Evolutionary conservation across 23 tunicate species (phyloP), one percentile per base, ranked within the genome.

Genomic region (Halocynthia aurantium): DNA sequence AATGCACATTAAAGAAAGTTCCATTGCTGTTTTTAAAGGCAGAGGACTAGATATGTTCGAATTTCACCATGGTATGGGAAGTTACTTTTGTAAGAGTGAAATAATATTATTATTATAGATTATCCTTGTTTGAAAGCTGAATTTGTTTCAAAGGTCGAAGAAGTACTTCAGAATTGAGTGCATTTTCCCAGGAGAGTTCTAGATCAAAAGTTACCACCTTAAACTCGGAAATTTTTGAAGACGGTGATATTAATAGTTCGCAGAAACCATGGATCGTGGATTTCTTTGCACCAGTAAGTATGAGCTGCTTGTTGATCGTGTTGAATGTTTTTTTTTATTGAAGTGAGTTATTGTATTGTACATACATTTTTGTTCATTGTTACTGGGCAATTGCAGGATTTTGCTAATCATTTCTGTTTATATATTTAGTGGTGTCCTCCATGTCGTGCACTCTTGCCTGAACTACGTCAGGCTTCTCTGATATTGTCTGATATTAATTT

Each of bases 351-450:
- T 60, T 57, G 13, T 12, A 22, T 22, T n/a, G 10, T 67, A 11
- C 11, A 21, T 17, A 65, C 4, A 58, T 0, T 13, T 58, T 58
- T 2, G 17, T 58, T n/a, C 4, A 15, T n/a, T 58, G 63, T 13
- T 13, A 58, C n/a, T 58, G 2, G 63, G n/a, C 63, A 58, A 58
- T 10, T 57, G 62, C 12, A 57, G 12, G 17, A 58, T 13, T 5
- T 58, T 58, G 63, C 63, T 13, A 13, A 58, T 58, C 63, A 1
- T 58, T 13, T 13, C 17, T 6, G 15, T 65, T 65, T 20, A 44
- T 62, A 10, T 6, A 52, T 84, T 68, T 95, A 88, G 95, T 94
- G 99, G 99, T 94, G 99, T 76, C 99, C 99, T 5, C 99, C 99
- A 7, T 94, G 99, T 55, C 69, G 84, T 15, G 90, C 89, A 0